These are phyloP conservation scores for Trinorchestia longiramus DNA, from an alignment of 1,140 invertebrate genomes.

Conservation along the genomic window DNA sequence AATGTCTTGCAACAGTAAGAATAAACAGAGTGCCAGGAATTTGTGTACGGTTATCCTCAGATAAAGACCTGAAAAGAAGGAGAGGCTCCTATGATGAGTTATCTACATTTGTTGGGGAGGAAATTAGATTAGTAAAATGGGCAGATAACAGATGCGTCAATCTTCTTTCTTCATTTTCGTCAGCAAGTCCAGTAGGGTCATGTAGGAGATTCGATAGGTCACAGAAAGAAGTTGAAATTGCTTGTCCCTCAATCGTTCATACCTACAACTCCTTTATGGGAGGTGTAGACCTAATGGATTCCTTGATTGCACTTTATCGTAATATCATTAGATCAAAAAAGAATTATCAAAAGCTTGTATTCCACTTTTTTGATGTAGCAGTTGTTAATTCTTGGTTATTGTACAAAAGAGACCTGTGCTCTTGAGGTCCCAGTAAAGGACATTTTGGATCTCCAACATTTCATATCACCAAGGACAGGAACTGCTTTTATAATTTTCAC, in stretches of 20 bases:
- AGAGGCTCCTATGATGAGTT: not conserved
- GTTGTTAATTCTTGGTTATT: conserved; percentile 66
- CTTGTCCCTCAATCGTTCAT: conserved; percentile 62
- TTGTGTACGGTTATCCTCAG: not conserved
- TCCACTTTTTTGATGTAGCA: conserved; percentile 65
- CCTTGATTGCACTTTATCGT: conserved; percentile 61
- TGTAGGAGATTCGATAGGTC: not conserved
- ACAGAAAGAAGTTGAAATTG: conserved; percentile 37
- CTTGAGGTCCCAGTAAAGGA: conserved; percentile 24
- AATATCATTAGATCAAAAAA: conserved; percentile 60
- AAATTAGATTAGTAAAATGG: conserved; percentile 36
- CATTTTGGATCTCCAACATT: not conserved
- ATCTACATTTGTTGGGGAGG: not conserved
- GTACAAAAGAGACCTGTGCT: conserved; percentile 56
- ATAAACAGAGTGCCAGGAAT: conserved; percentile 53
- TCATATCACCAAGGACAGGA: not conserved
- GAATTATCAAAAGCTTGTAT: conserved; percentile 63
- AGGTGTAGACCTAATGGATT: conserved; percentile 67
- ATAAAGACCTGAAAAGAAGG: not conserved
- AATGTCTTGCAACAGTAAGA: conserved; percentile 68
- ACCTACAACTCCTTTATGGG: conserved; percentile 67
- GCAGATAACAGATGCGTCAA: conserved; percentile 1
- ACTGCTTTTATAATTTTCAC: not conserved
- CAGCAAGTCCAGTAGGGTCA: conserved; percentile 7
- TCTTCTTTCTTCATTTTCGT: not conserved